Evolutionary conservation across 2,113 vertebrate genomes (phyloP).

Genomic region (Chiloscyllium plagiosum): DNA sequence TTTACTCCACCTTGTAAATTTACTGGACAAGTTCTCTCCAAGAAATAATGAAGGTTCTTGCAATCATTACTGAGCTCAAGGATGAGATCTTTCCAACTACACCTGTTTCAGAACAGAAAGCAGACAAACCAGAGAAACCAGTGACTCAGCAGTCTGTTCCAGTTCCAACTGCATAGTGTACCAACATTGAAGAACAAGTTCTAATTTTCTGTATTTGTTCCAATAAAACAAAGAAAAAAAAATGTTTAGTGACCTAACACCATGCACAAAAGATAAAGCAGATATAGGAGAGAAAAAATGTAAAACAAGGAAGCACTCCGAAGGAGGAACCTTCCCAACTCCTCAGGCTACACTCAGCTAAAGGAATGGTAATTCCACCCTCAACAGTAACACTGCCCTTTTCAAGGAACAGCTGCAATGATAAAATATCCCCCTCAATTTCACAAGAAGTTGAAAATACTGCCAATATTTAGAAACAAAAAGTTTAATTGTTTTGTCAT

Average conservation of each 20-base stretch:
- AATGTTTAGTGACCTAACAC: neutral
- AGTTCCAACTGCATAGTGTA: constrained; percentile 74
- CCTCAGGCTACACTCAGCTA: neutral
- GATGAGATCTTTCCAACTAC: constrained; percentile 90
- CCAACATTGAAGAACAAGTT: no score
- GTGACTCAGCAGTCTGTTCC: constrained; percentile 82
- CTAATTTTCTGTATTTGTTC: no score
- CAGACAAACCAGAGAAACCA: constrained; percentile 86
- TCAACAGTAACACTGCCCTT: neutral
- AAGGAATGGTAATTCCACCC: neutral
- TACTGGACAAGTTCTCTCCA: neutral
- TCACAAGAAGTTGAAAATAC: neutral
- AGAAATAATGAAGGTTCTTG: neutral
- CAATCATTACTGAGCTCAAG: constrained; percentile 85
- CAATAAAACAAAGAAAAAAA: no score
- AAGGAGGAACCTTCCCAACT: neutral
- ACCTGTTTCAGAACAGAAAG: constrained; percentile 95
- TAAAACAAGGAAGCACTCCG: neutral
- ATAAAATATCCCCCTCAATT: neutral
- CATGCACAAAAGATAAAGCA: neutral
- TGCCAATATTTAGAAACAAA: neutral
- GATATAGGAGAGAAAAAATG: neutral
- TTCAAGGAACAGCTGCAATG: neutral
- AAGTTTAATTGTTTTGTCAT: neutral
- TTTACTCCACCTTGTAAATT: neutral